Evolutionary conservation across 2,888 invertebrate genomes (phyloP).

Genomic region (Hanleya hanleyi): DNA sequence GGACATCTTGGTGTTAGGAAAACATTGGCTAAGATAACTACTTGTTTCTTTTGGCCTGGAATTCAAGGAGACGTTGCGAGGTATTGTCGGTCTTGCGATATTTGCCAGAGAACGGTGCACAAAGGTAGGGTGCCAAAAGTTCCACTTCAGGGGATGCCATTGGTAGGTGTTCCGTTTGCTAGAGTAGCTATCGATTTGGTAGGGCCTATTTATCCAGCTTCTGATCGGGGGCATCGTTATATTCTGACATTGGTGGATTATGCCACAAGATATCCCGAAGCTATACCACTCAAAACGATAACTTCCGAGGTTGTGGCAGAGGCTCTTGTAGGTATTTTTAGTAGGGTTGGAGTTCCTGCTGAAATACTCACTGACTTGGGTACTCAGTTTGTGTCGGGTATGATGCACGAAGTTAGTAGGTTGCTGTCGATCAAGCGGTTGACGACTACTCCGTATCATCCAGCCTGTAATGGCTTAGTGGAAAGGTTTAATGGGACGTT

Average conservation of each 20-base stretch:
- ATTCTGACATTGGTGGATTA: constrained; percentile 37
- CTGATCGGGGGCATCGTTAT: constrained; percentile 32
- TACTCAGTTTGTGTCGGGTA: constrained; percentile 36
- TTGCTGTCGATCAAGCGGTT: constrained; percentile 30
- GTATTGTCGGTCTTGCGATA: constrained; percentile 40
- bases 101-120: constrained; percentile 31
- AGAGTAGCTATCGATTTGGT: constrained; percentile 44
- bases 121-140: constrained; percentile 33
- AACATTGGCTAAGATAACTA: neutral
- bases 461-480: constrained; percentile 13
- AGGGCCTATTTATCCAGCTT: constrained; percentile 39
- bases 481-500: constrained; percentile 16
- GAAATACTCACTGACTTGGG: constrained; percentile 41
- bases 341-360: constrained; percentile 30
- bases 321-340: constrained; percentile 31
- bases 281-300: constrained; percentile 23
- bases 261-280: constrained; percentile 39
- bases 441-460: constrained; percentile 27
- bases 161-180: constrained; percentile 37
- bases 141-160: constrained; percentile 29
- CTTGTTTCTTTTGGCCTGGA: constrained; percentile 41
- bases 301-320: constrained; percentile 37
- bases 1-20: neutral
- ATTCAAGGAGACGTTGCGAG: constrained; percentile 24
- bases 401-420: constrained; percentile 31